Base-by-base conservation (phyloP, 2,888 invertebrate genomes). In the Drosophila phalerata region DNA sequence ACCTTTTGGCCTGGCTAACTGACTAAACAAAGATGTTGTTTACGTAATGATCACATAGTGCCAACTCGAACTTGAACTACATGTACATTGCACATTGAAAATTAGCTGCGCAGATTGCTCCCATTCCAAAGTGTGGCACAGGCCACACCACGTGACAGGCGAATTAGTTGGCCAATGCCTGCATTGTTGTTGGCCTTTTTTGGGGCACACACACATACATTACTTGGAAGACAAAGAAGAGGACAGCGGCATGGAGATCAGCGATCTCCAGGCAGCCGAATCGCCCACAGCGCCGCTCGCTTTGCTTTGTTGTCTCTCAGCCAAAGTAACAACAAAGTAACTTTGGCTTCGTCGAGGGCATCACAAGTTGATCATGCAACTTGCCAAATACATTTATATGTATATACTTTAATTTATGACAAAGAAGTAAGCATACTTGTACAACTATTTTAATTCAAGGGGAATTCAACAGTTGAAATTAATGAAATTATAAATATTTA, bases 41-140 rank as follows among this genome's bases (percentile, higher is more conserved):
- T 78, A 62, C 67, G 66, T 64, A 78, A 71, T 55, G 38, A 47
- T 9, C 9, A 30, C 56, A 69, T 72, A 75, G 81, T 73, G 79
- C 69, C 81, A 55, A 73, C 70, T 75, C 85, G 85, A 85, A 86
- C 87, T 86, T 85, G 85, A 85, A 85, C 86, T 80, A 86, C 70
- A 83, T 81, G 58, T 83, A 60, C 67, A 69, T 64, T 73, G 76
- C 82, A 69, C 78, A 82, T 81, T 78, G 74, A 71, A 80, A 85
- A 82, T 81, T 79, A 74, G 72, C 76, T 73, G 67, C 67, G 79
- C 73, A 72, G 72, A 80, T 85, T 85, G 85, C 77, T 83, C 85
- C 75, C 81, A 85, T 85, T 86, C 75, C 55, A 19, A 30, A 30
- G 57, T 32, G 62, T 52, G 61, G 82, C 77, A 58, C 75, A 75